Evolutionary conservation across 2,797 vertebrate species (phyloP), one percentile per base, ranked within the genome.

Genomic region (Jordanella pulchra): DNA sequence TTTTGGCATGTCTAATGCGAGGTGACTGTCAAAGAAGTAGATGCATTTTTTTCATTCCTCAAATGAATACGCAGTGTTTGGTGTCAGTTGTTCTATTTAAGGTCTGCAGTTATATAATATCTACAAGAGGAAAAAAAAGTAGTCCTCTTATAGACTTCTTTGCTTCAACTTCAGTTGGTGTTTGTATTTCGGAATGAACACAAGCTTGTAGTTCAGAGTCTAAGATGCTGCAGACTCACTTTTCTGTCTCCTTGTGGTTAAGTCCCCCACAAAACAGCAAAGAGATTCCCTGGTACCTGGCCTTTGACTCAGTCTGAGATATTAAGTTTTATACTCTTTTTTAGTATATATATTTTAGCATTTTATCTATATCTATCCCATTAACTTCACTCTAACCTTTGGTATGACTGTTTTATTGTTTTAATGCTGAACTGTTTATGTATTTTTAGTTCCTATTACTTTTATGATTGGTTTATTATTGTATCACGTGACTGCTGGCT

Each of bases 201-300:
- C 21, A n/a, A 13, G 35, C n/a, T 14, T 42, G 42, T 21, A 15
- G 35, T 63, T 63, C 5, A 42, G 58, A 61, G 13, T 63, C 12
- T n/a, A 12, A 63, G 58, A 23, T n/a, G 30, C 23, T 21, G 56
- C 21, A 35, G 23, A 51, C 14, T 9, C 21, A n/a, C 47, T 51
- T 35, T 67, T 23, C 47, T 39, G 15, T n/a, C 15, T 18, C 54
- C 30, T n/a, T 1, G 23, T 18, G 6, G 13, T 15, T 67, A 1
- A 64, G 53, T 25, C 53, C 67, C 53, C 73, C 66, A 61, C 48
- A 67, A 47, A 53, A 13, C 65, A 58, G 42, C 53, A 30, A 28
- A 47, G 35, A 68, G 65, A 61, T 30, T 3, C 27, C 54, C 1
- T 1, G 3, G 0, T 45, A 45, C 11, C 44, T 15, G 10, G 7